Base-by-base conservation (phyloP, 1,140 invertebrate genomes). In the Drosophila saltans region DNA sequence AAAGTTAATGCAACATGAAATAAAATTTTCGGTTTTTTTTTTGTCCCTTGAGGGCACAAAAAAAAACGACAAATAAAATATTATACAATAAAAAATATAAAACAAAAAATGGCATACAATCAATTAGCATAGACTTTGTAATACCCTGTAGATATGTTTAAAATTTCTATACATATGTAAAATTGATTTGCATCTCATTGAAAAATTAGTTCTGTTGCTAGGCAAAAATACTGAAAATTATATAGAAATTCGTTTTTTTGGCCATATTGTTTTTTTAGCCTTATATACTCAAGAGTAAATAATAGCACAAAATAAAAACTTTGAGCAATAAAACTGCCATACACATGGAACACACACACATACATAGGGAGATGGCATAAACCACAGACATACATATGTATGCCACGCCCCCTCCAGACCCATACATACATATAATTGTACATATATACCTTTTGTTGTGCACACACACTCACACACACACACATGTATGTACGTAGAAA, bases 1-100 rank as follows among this genome's bases (percentile, higher is more conserved):
- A 67, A 80, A 86, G 83, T 88, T 82, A 86, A 86, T 86, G 80
- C 80, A 86, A 80, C 76, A 86, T 88, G 79, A 86, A 88, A 86
- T 52, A 52, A 52, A 52, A 52, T 86, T 77, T 85, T 79, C 72
- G 78, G 70, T 76, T 82, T 88, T 86, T 88, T 62, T 88, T 86
- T 88, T 62, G 24, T 62, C 69, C 69, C 81, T 67, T 41, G 60
- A 52, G 81, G 72, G 62, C 68, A 59, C 62, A 63, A 57, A 66
- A 77, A 65, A 78, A 68, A 79, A 78, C 64, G 45, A 68, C 72
- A 79, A 79, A 72, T 64, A 79, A 79, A 79, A 62, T 60, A 57
- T 72, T 76, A 79, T 66, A 76, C 70, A 76, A 72, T 71, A 75
- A 72, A 68, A 78, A 70, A 70, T 66, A 55, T 66, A 55, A 72